Conservation (phyloP, 2,797 vertebrate genomes). For the Ambastaia sidthimunki region DNA sequence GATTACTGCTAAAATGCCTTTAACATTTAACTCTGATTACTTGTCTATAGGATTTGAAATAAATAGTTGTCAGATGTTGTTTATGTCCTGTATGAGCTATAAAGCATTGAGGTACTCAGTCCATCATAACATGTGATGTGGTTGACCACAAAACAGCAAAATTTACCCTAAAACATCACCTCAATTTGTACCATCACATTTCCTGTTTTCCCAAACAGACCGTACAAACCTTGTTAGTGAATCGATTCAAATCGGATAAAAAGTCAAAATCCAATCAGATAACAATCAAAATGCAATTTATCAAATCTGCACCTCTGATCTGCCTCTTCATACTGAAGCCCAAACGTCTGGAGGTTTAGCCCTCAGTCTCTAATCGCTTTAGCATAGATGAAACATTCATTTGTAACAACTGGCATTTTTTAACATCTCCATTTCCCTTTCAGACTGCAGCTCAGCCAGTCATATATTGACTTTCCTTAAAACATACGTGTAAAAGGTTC, state of each 20-base stretch:
- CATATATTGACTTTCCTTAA: constrained; percentile 46
- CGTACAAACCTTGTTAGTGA: constrained; percentile 88
- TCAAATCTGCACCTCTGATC: constrained; percentile 71
- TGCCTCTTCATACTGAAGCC: constrained; percentile 73
- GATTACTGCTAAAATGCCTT: constrained; percentile 24
- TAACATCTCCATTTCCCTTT: constrained; percentile 83
- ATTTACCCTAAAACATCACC: background rate
- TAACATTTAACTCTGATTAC: constrained; percentile 42
- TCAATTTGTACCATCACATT: constrained; percentile 17
- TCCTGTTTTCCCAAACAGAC: constrained; percentile 65
- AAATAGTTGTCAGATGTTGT: constrained; percentile 6
- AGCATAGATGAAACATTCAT: constrained; percentile 86
- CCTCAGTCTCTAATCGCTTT: constrained; percentile 83
- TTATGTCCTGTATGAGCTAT: background rate
- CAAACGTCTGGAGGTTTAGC: constrained; percentile 77
- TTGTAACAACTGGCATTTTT: constrained; percentile 88
- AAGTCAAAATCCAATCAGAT: constrained; percentile 70
- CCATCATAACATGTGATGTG: too few species aligned
- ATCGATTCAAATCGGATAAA: constrained; percentile 86
- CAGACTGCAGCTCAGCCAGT: constrained; percentile 61
- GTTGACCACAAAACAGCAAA: background rate
- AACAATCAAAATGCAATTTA: constrained; percentile 80
- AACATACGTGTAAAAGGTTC: constrained; percentile 20
- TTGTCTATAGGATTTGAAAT: too few species aligned
- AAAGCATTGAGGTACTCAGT: too few species aligned